Evolutionary conservation across 2,113 vertebrate genomes (phyloP).

Genomic region (Aix galericulata): DNA sequence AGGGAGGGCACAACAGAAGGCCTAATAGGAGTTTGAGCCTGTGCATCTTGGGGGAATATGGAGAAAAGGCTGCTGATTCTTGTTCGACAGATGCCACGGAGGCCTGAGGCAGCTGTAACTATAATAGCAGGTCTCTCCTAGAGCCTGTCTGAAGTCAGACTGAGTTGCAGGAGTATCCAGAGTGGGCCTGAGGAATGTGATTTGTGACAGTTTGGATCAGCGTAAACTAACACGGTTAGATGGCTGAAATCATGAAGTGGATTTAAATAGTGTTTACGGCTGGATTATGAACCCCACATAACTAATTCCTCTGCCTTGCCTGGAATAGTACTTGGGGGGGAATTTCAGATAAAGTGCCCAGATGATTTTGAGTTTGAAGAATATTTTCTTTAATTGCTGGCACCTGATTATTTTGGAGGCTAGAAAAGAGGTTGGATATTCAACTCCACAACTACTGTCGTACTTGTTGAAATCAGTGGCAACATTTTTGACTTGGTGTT

Average conservation of each 20-base stretch:
- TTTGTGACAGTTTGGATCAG: background rate
- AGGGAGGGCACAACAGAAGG: background rate
- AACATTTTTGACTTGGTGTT: background rate
- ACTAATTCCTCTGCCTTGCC: background rate
- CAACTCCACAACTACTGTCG: background rate
- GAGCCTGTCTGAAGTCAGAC: accelerated
- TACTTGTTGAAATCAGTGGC: background rate
- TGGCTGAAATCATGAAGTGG: background rate
- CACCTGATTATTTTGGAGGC: background rate
- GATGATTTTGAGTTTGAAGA: background rate
- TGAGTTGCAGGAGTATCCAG: background rate
- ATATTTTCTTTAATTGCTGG: background rate
- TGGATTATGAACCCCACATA: background rate
- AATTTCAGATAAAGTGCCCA: background rate
- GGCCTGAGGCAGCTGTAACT: background rate
- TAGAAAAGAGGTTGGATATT: background rate
- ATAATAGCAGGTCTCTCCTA: background rate
- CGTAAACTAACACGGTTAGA: background rate
- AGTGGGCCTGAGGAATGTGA: background rate
- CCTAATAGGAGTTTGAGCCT: background rate
- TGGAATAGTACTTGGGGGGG: background rate
- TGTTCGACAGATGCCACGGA: background rate
- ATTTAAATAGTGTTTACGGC: background rate
- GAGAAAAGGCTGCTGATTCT: background rate
- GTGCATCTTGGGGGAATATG: background rate